Base-by-base conservation (phyloP, 2,888 invertebrate species). In the Cataglyphis albicans region DNA sequence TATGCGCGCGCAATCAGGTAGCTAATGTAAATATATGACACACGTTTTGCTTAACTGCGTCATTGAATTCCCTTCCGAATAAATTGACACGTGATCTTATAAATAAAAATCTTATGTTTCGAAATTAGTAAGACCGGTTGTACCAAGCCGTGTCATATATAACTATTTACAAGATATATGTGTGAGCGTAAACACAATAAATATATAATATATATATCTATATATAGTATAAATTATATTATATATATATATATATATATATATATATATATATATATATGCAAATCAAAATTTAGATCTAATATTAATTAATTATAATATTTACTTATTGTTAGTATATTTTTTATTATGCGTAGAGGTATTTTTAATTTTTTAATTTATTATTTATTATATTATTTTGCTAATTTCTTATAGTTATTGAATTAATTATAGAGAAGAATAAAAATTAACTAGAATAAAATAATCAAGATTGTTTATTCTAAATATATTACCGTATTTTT, bases 41-140 rank as follows among this genome's bases (percentile, higher is more conserved):
- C n/a, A 29, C 4, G 12, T 68, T 76, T 63, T 52, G 38, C 12
- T 32, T 76, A 76, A 76, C 68, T 76, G 55, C 76, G 76, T 68
- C 76, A 55, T 76, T 29, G 10, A 68, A 68, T 76, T 76, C 29
- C 55, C 25, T 64, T 32, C 15, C 29, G 68, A 41, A 29, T 9
- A 25, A 64, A n/a, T 35, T 35, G 67, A 65, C 63, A 74, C 44
- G 63, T 44, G 63, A 64, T 48, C 25, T 64, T 63, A 12, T 21
- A 64, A 63, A 75, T 52, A 65, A 25, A 18, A 52, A 38, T 68
- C 68, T 68, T 41, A 15, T 55, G n/a, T 55, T 68, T 68, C 55
- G n/a, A 29, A 29, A 35, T 29, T 29, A n/a, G n/a, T n/a, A 38
- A 64, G 25, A 25, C 35, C 65, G 12, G 18, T 35, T 65, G 12